A percentile compares a stretch with the other conserved stretches of the same genome.
These are phyloP conservation scores for Nilaparvata lugens DNA, from an alignment of 1,140 invertebrate genomes.

Conservation along the genomic window DNA sequence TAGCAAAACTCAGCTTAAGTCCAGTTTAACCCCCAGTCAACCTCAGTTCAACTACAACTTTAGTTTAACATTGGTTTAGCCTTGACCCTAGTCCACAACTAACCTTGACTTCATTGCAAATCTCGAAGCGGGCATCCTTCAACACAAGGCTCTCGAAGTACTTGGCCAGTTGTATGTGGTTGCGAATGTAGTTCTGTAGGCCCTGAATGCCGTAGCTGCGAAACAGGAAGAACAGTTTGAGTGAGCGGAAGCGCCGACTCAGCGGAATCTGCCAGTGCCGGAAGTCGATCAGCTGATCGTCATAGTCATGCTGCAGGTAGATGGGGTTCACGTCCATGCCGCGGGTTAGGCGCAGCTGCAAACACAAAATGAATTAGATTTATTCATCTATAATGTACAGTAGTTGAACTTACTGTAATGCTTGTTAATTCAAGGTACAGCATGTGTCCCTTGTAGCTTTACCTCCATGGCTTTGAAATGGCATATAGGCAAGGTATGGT, in stretches of 20 bases:
- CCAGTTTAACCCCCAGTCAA: too few relatives aligned
- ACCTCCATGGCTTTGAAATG: too few relatives aligned
- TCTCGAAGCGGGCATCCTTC: conserved; percentile 71
- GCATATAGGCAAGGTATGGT: too few relatives aligned
- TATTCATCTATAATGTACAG: too few relatives aligned
- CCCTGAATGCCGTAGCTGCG: conserved; percentile 73
- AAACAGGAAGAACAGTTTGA: conserved; percentile 87
- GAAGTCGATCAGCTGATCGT: conserved; percentile 72
- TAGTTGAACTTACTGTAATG: too few relatives aligned
- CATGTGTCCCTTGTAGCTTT: too few relatives aligned
- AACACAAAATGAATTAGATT: too few relatives aligned
- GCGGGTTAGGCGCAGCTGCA: conserved; percentile 54
- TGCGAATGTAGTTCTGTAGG: conserved; percentile 72
- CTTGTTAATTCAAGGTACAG: too few relatives aligned
- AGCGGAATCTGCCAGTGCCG: conserved; percentile 85
- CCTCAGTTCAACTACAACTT: too few relatives aligned
- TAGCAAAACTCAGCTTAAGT: too few relatives aligned
- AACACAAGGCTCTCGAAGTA: conserved; percentile 68
- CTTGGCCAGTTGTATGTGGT: conserved; percentile 81
- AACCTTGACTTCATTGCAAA: conserved; percentile 69
- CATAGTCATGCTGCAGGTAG: conserved; percentile 75
- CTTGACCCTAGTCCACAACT: too few relatives aligned
- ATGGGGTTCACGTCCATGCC: conserved; percentile 88
- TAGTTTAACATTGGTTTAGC: too few relatives aligned
- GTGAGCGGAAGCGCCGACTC: conserved; percentile 71